phyloP scores from a whole-genome alignment of 1,140 invertebrate species.

The Drosophila suzukii region DNA sequence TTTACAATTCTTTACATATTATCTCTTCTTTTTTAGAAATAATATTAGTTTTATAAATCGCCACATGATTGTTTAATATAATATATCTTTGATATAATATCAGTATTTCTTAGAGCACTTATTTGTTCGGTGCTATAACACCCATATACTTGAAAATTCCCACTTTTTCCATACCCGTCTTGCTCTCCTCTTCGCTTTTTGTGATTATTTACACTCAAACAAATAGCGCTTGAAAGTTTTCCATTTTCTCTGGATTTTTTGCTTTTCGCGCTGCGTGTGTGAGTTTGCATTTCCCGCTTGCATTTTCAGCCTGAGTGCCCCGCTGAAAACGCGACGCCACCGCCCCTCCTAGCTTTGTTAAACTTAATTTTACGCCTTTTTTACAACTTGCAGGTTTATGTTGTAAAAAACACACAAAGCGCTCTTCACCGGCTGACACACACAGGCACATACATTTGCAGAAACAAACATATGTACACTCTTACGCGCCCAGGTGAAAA shows the following conservation, averaged over 20 bases:
- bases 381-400: conserved; percentile 81
- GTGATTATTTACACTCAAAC: conserved; percentile 82
- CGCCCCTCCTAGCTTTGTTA: conserved; percentile 61
- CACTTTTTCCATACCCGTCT: background rate
- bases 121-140: conserved; percentile 15
- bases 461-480: conserved; percentile 5
- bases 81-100: background rate
- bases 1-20: too few species aligned
- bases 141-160: background rate
- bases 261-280: conserved; percentile 43
- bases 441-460: conserved; percentile 8
- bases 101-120: background rate
- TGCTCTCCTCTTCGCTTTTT: conserved; percentile 43
- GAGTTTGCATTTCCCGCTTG: conserved; percentile 80
- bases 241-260: conserved; percentile 18
- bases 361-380: conserved; percentile 83
- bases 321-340: conserved; percentile 14
- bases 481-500: conserved; percentile 18
- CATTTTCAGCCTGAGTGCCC: conserved; percentile 76
- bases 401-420: conserved; percentile 65
- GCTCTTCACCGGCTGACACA: conserved; percentile 39
- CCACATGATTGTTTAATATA: background rate
- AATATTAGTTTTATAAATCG: too few species aligned
- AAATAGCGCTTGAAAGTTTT: conserved; percentile 80
- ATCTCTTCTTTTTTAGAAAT: too few species aligned